Evolutionary conservation across 37 sponge, comb jelly and placozoan species (phyloP).

Genomic region (Ephydatia muelleri): DNA sequence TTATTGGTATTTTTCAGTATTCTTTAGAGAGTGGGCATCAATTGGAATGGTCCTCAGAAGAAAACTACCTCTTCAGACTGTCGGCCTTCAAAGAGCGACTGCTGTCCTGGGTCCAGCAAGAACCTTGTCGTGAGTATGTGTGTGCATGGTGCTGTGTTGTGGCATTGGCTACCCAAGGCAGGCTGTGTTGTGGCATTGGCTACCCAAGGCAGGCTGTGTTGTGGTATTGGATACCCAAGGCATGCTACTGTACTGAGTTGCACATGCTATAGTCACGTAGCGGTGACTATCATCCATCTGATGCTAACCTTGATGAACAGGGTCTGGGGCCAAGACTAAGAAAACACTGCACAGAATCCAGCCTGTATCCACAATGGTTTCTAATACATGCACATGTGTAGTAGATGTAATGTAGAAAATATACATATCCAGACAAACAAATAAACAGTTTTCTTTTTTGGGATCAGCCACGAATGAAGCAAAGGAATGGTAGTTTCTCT

Average conservation of each 20-base stretch:
- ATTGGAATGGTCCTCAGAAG: conserved; percentile 83
- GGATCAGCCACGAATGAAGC: too few relatives aligned
- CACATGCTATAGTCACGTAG: not conserved
- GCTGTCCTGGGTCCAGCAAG: conserved; percentile 64
- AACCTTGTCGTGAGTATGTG: conserved; percentile 63
- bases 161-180: not conserved
- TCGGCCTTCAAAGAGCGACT: conserved; percentile 58
- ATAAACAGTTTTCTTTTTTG: too few relatives aligned
- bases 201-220: not conserved
- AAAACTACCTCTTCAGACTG: conserved; percentile 83
- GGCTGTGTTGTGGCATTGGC: not conserved
- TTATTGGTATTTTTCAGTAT: conserved; percentile 13
- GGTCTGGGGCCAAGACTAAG: too few relatives aligned
- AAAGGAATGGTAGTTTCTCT: too few relatives aligned
- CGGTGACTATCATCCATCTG: not conserved
- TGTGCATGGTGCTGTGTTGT: not conserved
- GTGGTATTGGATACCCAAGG: not conserved
- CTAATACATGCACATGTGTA: too few relatives aligned
- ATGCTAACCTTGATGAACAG: too few relatives aligned
- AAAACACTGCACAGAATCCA: too few relatives aligned
- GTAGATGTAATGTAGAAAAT: too few relatives aligned
- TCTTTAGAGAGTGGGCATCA: conserved; percentile 64
- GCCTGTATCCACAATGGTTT: too few relatives aligned
- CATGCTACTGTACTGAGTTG: not conserved
- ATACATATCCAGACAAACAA: too few relatives aligned